Evolutionary conservation across 2,797 vertebrate species (phyloP).

Genomic region (Sciurus vulgaris): DNA sequence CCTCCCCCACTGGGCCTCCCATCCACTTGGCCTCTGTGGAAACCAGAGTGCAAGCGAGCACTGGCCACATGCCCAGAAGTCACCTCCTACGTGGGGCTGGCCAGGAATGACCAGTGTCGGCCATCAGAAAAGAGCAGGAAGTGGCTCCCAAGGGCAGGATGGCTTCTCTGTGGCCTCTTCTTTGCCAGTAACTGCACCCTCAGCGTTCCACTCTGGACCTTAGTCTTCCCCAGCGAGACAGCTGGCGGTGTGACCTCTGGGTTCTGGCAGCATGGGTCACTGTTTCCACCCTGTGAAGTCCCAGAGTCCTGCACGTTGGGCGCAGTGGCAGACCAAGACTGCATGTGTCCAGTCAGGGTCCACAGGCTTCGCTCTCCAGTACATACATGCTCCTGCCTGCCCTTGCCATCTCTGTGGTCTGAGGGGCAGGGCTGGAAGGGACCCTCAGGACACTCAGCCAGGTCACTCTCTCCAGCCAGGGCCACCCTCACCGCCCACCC

Average conservation of each 20-base stretch:
- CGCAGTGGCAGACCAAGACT: too few species aligned
- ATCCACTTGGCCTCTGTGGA: background rate
- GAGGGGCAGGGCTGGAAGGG: fast-evolving
- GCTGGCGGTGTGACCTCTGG: fast-evolving
- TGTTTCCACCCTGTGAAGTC: fast-evolving
- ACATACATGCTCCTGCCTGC: fast-evolving
- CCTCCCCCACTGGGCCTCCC: background rate
- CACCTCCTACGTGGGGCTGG: fast-evolving
- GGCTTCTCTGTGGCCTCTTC: fast-evolving
- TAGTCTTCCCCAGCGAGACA: too few species aligned
- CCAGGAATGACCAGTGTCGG: background rate
- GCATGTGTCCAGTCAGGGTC: fast-evolving
- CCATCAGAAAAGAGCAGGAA: background rate
- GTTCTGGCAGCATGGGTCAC: fast-evolving
- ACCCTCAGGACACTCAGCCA: background rate
- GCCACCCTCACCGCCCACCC: background rate
- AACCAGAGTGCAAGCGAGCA: background rate
- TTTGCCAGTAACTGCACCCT: fast-evolving
- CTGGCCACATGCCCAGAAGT: fast-evolving
- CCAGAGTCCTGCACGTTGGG: background rate
- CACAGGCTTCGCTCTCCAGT: fast-evolving
- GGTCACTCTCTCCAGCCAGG: background rate
- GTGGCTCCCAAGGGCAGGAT: background rate
- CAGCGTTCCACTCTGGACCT: fast-evolving
- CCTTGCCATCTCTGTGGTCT: fast-evolving